Percentiles rank a stretch among this genome's conserved stretches.
phyloP scores from a whole-genome alignment of 2,888 invertebrate genomes.

The Rhamphomyia laevipes region DNA sequence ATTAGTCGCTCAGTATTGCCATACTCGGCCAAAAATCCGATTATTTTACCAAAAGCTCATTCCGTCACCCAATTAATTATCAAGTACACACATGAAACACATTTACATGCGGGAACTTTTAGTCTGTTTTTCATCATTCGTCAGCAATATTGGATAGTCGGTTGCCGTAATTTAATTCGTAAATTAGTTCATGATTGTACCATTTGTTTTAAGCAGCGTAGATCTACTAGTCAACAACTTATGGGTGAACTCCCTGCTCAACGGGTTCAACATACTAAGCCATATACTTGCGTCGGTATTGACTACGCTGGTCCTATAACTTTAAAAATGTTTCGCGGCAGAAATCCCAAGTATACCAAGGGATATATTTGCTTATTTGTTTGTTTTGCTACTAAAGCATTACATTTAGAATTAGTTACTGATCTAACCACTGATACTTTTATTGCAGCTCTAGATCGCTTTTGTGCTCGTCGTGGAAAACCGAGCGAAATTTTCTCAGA shows the following conservation, averaged over 20 bases:
- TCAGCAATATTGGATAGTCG: neutral
- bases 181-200: neutral
- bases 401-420: neutral
- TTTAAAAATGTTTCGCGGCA: constrained; percentile 6
- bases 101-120: no score
- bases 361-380: neutral
- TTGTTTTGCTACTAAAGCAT: neutral
- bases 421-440: neutral
- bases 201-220: neutral
- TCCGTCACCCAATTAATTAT: no score
- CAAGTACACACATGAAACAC: no score
- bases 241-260: constrained; percentile 1
- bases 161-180: no score
- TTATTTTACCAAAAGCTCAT: no score
- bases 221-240: neutral
- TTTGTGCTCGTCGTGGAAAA: neutral
- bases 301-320: constrained; percentile 9
- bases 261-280: neutral
- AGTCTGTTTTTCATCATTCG: neutral
- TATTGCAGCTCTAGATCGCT: neutral
- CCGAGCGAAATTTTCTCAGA: neutral
- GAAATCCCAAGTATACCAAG: no score
- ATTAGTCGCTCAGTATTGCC: no score
- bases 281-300: neutral
- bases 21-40: no score